Conservation (phyloP, 2,113 vertebrate genomes). For the Bambusicola thoracicus region DNA sequence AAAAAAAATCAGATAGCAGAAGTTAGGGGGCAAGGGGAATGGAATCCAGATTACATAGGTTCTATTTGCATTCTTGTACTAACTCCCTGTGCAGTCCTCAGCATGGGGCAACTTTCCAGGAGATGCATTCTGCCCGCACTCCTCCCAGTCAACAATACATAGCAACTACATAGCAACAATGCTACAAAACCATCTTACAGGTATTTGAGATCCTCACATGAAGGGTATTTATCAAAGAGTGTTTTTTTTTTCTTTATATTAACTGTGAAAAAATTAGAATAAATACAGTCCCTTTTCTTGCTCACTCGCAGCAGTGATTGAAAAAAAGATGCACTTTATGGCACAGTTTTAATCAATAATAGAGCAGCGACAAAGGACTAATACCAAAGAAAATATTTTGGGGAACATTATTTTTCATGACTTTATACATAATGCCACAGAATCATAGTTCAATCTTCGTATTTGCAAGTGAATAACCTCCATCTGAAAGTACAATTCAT, state of each 20-base stretch:
- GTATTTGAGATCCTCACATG: not conserved
- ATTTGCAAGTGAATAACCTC: conserved; percentile 15
- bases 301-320: not conserved
- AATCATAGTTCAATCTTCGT: not conserved
- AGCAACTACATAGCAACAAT: not conserved
- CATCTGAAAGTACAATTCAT: not conserved
- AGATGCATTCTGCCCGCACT: not conserved
- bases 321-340: not conserved
- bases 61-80: not conserved
- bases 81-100: not conserved
- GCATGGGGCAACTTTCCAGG: not conserved
- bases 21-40: not conserved
- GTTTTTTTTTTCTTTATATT: not conserved
- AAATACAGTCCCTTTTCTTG: not conserved
- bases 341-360: not conserved
- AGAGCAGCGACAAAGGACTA: conserved; percentile 4
- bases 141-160: not conserved
- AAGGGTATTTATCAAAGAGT: not conserved
- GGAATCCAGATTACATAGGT: not conserved
- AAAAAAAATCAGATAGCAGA: not conserved
- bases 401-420: not conserved
- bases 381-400: conserved; percentile 34
- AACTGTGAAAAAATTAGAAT: conserved; percentile 16
- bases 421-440: not conserved
- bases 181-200: not conserved